A percentile compares a stretch with the other conserved stretches of the same genome.
Conservation (phyloP, 2,888 invertebrate species). For the Zeuzera pyrina region DNA sequence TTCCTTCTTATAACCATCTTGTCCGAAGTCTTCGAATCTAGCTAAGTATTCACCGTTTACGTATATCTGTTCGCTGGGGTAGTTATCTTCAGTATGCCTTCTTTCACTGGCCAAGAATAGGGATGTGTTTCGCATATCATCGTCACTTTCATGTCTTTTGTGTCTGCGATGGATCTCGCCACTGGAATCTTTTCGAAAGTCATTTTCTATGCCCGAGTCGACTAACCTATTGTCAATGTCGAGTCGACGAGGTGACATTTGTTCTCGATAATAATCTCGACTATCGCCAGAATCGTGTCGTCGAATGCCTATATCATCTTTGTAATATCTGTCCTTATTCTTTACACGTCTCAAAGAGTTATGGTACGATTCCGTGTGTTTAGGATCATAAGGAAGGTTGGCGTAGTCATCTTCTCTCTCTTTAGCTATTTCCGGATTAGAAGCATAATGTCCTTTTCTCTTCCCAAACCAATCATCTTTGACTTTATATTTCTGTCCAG, state of each 20-base stretch:
- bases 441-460: constrained; percentile 71
- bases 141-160: constrained; percentile 75
- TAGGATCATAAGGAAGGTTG: constrained; percentile 49
- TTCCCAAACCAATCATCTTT: constrained; percentile 59
- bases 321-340: constrained; percentile 54
- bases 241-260: constrained; percentile 54
- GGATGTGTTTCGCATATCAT: constrained; percentile 79
- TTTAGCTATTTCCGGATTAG: constrained; percentile 75
- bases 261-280: constrained; percentile 56
- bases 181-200: constrained; percentile 81
- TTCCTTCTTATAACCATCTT: constrained; percentile 54
- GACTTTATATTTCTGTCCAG: constrained; percentile 57
- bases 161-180: constrained; percentile 61
- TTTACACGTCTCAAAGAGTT: constrained; percentile 76
- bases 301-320: constrained; percentile 46
- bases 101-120: constrained; percentile 82
- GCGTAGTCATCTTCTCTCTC: constrained; percentile 64
- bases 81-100: constrained; percentile 79
- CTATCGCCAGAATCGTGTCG: constrained; percentile 67
- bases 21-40: constrained; percentile 43
- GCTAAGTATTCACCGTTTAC: constrained; percentile 56
- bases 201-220: constrained; percentile 88
- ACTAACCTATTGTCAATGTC: constrained; percentile 76
- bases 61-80: constrained; percentile 61
- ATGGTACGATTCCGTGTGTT: constrained; percentile 66